A percentile compares a stretch with the other conserved stretches of the same genome.
phyloP scores from a whole-genome alignment of 2,113 vertebrate genomes.

The Pedetes capensis region DNA sequence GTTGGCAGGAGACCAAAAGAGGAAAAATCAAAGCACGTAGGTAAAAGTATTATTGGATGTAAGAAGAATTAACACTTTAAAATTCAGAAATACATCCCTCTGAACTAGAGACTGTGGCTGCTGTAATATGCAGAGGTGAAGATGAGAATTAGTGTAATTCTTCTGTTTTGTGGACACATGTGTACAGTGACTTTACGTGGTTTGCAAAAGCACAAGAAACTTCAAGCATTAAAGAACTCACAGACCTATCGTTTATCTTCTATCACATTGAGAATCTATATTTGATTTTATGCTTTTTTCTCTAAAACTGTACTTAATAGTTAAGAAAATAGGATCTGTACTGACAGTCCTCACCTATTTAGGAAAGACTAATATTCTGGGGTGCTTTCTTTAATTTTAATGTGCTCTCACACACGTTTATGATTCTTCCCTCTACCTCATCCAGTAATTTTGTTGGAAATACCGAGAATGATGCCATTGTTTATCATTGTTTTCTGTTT shows the following conservation, averaged over 20 bases:
- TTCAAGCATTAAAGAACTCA: neutral
- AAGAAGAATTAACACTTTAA: constrained; percentile 62
- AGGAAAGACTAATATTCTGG: neutral
- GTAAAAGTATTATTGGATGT: constrained; percentile 64
- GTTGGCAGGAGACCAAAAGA: constrained; percentile 79
- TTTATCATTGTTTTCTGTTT: neutral
- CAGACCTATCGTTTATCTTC: neutral
- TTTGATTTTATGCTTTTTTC: neutral
- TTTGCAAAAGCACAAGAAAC: constrained; percentile 35
- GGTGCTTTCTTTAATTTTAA: neutral
- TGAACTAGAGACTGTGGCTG: too few species aligned
- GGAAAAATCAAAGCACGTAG: constrained; percentile 79
- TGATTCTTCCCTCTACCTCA: neutral
- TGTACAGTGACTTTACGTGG: neutral
- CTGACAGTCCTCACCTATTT: neutral
- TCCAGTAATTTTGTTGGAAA: neutral
- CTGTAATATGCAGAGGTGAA: neutral
- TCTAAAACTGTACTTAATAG: neutral
- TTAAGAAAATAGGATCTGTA: neutral
- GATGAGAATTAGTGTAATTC: neutral
- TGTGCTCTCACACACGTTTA: neutral
- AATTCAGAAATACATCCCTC: constrained; percentile 14
- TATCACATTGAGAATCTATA: neutral
- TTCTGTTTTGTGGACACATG: neutral
- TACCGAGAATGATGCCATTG: neutral